Evolutionary conservation across 2,113 vertebrate species (phyloP).

Genomic region (Tupaia tana): DNA sequence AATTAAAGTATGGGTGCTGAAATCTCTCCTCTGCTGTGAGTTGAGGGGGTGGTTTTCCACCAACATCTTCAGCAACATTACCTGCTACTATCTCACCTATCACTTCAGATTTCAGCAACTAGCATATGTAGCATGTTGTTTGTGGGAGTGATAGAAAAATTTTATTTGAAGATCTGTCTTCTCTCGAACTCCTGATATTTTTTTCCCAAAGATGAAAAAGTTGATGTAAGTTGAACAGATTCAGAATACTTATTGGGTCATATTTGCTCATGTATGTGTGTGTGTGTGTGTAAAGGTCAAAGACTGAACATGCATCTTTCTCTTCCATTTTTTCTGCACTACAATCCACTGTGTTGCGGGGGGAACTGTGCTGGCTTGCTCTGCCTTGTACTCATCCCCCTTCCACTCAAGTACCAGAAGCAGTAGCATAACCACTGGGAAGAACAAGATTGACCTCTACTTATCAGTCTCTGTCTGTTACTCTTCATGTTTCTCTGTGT

Average conservation of each 20-base stretch:
- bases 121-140: rapidly evolving
- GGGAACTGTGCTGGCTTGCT: neutral
- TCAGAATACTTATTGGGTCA: neutral
- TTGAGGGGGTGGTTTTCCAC: neutral
- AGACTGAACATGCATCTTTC: neutral
- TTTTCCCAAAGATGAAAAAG: neutral
- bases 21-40: neutral
- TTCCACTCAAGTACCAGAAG: neutral
- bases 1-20: neutral
- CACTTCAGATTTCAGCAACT: neutral
- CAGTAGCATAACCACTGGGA: neutral
- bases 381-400: neutral
- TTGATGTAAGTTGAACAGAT: neutral
- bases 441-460: neutral
- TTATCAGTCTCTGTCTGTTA: neutral
- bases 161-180: neutral
- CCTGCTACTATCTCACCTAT: too few species aligned
- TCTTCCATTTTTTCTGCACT: neutral
- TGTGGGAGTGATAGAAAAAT: neutral
- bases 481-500: neutral
- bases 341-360: neutral
- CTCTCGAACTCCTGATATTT: neutral
- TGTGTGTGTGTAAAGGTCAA: neutral
- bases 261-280: neutral
- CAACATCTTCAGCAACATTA: neutral